These are phyloP conservation scores for Enteromius trimaculatus DNA, from an alignment of 2,797 vertebrate genomes.

Conservation along the genomic window DNA sequence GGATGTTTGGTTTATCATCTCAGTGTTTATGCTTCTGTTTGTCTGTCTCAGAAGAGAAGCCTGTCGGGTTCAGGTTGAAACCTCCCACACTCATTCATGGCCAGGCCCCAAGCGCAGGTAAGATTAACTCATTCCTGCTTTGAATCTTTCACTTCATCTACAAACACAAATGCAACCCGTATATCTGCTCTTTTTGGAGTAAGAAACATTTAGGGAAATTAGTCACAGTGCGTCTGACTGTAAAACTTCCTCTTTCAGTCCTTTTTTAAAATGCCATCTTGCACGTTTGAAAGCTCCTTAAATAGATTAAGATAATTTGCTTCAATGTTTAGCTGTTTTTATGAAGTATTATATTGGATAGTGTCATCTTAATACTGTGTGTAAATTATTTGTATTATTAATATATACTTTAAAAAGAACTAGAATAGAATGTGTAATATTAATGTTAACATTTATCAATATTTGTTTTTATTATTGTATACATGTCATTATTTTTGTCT, in stretches of 20 bases:
- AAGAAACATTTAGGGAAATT: not conserved
- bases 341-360: too few species aligned
- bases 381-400: not conserved
- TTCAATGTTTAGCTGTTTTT: not conserved
- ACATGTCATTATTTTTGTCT: not conserved
- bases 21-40: not conserved
- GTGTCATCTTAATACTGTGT: not conserved
- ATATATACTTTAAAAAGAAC: not conserved
- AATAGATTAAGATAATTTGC: not conserved
- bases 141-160: not conserved
- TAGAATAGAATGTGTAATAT: too few species aligned
- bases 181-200: not conserved
- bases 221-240: not conserved
- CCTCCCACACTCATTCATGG: constrained; percentile 97
- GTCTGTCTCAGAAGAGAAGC: constrained; percentile 89
- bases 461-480: not conserved
- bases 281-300: constrained; percentile 5
- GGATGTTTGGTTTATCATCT: constrained; percentile 12
- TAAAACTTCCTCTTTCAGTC: constrained; percentile 14
- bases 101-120: constrained; percentile 96
- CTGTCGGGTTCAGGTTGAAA: constrained; percentile 94
- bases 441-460: not conserved
- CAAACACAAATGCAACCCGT: not conserved
- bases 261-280: not conserved
- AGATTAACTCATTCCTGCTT: constrained; percentile 56